phyloP scores from a whole-genome alignment of 2,113 vertebrate species.

The Malurus melanocephalus region DNA sequence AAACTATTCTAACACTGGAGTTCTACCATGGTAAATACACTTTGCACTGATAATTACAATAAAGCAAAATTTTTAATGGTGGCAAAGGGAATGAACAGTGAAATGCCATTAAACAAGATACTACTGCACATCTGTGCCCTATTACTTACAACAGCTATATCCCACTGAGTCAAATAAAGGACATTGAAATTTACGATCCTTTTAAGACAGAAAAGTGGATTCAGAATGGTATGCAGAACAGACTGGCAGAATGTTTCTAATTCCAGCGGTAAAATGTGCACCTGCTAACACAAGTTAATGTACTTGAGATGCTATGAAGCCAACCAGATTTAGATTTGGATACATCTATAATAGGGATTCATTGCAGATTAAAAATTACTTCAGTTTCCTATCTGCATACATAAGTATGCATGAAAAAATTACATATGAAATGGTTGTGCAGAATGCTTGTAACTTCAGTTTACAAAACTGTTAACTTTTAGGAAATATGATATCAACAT shows the following conservation, averaged over 20 bases:
- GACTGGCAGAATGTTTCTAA: slow-evolving; percentile 73
- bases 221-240: slow-evolving; percentile 77
- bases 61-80: slow-evolving; percentile 77
- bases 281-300: slow-evolving; percentile 77
- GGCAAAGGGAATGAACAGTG: slow-evolving; percentile 78
- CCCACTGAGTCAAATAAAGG: slow-evolving; percentile 80
- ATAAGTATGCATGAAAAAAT: slow-evolving; percentile 62
- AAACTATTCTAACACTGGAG: slow-evolving; percentile 77
- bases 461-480: slow-evolving; percentile 66
- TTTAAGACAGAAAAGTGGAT: slow-evolving; percentile 76
- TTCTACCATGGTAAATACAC: slow-evolving; percentile 81
- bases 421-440: slow-evolving; percentile 58
- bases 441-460: slow-evolving; percentile 64
- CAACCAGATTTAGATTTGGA: slow-evolving; percentile 67
- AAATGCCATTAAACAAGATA: slow-evolving; percentile 79
- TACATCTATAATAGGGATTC: slow-evolving; percentile 67
- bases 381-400: slow-evolving; percentile 63
- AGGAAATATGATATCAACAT: slow-evolving; percentile 75
- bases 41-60: slow-evolving; percentile 80
- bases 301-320: slow-evolving; percentile 68
- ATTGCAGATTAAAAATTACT: slow-evolving; percentile 69
- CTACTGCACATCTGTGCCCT: slow-evolving; percentile 79
- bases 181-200: slow-evolving; percentile 76
- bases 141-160: slow-evolving; percentile 78
- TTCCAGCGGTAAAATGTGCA: slow-evolving; percentile 72